Evolutionary conservation across 2,797 vertebrate species (phyloP), one percentile per base, ranked within the genome.

Genomic region (Linurgus olivaceus): DNA sequence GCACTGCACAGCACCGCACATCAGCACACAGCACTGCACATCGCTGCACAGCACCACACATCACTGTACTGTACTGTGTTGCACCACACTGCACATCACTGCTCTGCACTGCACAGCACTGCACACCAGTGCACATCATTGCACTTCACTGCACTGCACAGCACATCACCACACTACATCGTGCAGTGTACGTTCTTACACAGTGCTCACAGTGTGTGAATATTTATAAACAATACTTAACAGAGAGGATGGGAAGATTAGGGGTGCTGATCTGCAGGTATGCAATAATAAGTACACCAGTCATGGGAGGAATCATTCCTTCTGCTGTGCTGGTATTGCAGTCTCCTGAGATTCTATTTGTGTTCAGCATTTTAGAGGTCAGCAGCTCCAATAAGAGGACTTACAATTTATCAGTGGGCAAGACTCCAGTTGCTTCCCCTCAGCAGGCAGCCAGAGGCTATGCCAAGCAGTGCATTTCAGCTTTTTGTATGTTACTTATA

Each of bases 1-100:
- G 28, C 50, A 18, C 50, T 2, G 7, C 18, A 29, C 17, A 5
- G 3, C 48, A n/a, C 11, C 0, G 25, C 50, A 20, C 45, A 7
- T 4, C 44, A 45, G 11, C 5, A 11, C 44, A 45, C 44, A 6
- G 20, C 11, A 17, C 26, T 1, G 50, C 50, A 29, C 17, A 16
- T 3, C 25, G 17, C 15, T 7, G 7, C 23, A 24, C 45, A 2
- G 24, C 47, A 25, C 47, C 2, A 11, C 50, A 51, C 17, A 28
- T 28, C 48, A 50, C n/a, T n/a, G n/a, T n/a, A n/a, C n/a, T n/a
- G n/a, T n/a, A n/a, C n/a, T n/a, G n/a, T n/a, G n/a, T n/a, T n/a
- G n/a, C n/a, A n/a, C n/a, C n/a, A n/a, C 16, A 11, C 28, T 6
- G 16, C 26, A 26, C 47, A 10, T 13, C 47, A 26, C 5, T 8